Evolutionary conservation across 2,797 vertebrate genomes (phyloP), one percentile per base, ranked within the genome.

Genomic region (Apogon hyalosoma): DNA sequence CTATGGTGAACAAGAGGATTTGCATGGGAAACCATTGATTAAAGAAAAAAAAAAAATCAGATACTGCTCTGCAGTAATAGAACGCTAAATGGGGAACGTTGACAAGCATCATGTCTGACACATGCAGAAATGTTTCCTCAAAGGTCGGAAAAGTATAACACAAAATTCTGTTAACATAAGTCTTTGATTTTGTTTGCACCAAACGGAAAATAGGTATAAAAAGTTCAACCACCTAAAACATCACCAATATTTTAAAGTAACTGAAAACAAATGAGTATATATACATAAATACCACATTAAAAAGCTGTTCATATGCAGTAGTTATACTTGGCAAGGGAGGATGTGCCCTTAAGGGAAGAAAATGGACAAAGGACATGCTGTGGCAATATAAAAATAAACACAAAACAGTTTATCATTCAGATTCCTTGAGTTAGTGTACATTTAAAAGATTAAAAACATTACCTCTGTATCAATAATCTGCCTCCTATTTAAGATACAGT

Each of bases 281-380:
- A 28, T 6, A 28, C 6, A 28, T 61, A 71, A 72, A 16, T 73
- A 55, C 76, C 52, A 73, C 69, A 65, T 75, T 76, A 69, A 88
- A 87, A 86, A 82, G 79, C 70, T 73, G 55, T 69, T 59, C 71
- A 86, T 87, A 59, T 90, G 85, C 79, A 87, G 79, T 85, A 84
- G 77, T 80, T 78, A 75, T 68, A 76, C 68, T 78, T 69, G 71
- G 61, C 68, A 67, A 71, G 79, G 77, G 79, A 71, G 45, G 68
- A 50, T 47, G n/a, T 16, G 45, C 72, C 80, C 78, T 69, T 66
- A 78, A 73, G 70, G 53, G 18, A 80, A 66, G 6, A 75, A 28
- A 4, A 28, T 6, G 24, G 24, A 80, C 51, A 79, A 28, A 65
- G 38, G 67, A 79, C 59, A 69, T 75, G 50, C 72, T 66, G 56